Evolutionary conservation across 2,113 vertebrate species (phyloP), one percentile per base, ranked within the genome.

Genomic region (Carassius auratus): DNA sequence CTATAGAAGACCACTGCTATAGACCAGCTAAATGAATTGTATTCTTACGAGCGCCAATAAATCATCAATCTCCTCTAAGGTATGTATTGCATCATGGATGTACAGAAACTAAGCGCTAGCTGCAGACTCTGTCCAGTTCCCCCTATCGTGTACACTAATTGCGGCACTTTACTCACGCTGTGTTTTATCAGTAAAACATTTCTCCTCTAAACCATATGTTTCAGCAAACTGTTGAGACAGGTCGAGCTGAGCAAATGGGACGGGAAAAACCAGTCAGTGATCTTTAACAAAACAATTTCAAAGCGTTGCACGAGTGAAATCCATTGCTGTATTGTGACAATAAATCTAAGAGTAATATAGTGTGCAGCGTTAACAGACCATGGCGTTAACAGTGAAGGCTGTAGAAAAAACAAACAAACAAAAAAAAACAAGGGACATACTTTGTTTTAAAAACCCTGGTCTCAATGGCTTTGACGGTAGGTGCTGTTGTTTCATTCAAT

Each of bases 21-120:
- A 79, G 74, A 50, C 61, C 75, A 75, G 23, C 87, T 86, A 87
- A 89, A 90, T 90, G 86, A 89, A 90, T 86, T 89, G 87, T 86
- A 81, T 38, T 71, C 61, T 33, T 48, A 45, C 57, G 62, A 84
- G 68, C 85, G 82, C 77, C 73, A 64, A 89, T 89, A 87, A 90
- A 87, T 90, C 86, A 87, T 82, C 71, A 45, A 62, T 89, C 86
- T 81, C 74, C n/a, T 69, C 17, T 59, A 45, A 76, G 42, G 42
- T 52, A 68, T 61, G 33, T 38, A 86, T 13, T 76, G 68, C 57
- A 5, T 76, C 69, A 21, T 36, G 21, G 45, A 42, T 19, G 23
- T 55, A 23, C 52, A 30, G 33, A 55, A 75, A 66, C 80, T 59
- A 48, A 77, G 26, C 78, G 5, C 68, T 13, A 57, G 69, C 33